Conservation (phyloP, 2,113 vertebrate species). For the Chamaetylas fuelleborni region DNA sequence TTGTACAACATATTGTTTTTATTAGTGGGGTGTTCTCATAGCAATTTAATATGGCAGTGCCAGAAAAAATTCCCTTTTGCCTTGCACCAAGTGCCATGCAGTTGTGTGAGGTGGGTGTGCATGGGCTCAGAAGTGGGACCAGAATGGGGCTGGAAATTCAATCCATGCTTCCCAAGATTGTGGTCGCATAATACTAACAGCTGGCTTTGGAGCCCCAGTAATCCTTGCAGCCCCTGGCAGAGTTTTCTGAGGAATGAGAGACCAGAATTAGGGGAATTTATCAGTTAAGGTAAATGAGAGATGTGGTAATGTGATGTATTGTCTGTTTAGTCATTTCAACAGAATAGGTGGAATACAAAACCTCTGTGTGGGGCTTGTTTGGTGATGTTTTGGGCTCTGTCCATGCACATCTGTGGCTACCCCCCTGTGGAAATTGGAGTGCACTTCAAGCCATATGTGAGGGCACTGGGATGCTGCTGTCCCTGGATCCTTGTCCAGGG, state of each 20-base stretch:
- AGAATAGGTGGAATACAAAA: neutral
- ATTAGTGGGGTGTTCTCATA: constrained; percentile 1
- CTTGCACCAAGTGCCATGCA: neutral
- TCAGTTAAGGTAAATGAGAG: neutral
- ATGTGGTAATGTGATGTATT: neutral
- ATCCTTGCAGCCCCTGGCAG: neutral
- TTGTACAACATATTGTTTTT: neutral
- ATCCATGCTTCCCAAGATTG: neutral
- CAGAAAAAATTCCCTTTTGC: neutral
- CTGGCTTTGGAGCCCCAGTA: neutral
- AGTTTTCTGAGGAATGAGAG: neutral
- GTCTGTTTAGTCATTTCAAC: neutral
- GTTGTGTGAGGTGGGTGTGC: neutral
- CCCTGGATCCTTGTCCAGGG: neutral
- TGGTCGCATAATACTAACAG: neutral
- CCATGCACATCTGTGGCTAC: neutral
- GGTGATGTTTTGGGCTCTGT: neutral
- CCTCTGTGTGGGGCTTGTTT: neutral
- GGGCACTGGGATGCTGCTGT: neutral
- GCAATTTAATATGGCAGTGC: neutral
- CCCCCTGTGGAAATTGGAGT: neutral
- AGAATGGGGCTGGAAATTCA: neutral
- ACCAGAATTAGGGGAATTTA: neutral
- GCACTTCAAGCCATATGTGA: neutral
- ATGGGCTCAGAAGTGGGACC: neutral